Conservation (phyloP, 2,113 vertebrate species). For the Formicarius rufipectus region DNA sequence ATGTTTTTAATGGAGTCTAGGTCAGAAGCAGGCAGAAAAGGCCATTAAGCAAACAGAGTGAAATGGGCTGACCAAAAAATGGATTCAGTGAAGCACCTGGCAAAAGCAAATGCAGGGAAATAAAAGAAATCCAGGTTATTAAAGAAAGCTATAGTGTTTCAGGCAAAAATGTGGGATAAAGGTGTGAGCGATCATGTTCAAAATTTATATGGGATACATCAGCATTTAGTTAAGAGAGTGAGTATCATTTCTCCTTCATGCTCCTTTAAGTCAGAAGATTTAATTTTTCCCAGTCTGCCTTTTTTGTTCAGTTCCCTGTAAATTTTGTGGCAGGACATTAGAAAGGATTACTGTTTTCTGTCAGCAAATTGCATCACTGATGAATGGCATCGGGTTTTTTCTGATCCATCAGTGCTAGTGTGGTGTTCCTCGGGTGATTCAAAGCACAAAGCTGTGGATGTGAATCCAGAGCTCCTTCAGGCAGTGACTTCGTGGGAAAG, state of each 20-base stretch:
- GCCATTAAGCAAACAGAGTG: conserved; percentile 1
- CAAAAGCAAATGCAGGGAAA: neutral
- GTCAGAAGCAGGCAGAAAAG: conserved; percentile 25
- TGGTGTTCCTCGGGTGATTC: neutral
- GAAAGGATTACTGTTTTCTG: neutral
- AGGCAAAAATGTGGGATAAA: neutral
- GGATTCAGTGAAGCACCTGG: neutral
- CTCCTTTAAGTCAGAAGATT: neutral
- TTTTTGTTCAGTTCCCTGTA: neutral
- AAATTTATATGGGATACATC: neutral
- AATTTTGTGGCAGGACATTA: neutral
- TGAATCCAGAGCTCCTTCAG: neutral
- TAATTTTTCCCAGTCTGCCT: neutral
- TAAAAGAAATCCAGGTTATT: neutral
- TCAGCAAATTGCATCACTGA: neutral
- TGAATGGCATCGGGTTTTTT: neutral
- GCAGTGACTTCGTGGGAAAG: neutral
- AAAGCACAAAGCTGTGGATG: neutral
- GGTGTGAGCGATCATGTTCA: neutral
- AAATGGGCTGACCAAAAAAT: neutral
- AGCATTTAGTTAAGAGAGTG: neutral
- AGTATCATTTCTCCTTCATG: neutral
- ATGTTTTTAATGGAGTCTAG: conserved; percentile 53
- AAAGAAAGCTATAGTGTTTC: conserved; percentile 14
- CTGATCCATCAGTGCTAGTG: neutral